Base-by-base conservation (phyloP, 2,888 invertebrate species). In the Phaedon cochleariae region DNA sequence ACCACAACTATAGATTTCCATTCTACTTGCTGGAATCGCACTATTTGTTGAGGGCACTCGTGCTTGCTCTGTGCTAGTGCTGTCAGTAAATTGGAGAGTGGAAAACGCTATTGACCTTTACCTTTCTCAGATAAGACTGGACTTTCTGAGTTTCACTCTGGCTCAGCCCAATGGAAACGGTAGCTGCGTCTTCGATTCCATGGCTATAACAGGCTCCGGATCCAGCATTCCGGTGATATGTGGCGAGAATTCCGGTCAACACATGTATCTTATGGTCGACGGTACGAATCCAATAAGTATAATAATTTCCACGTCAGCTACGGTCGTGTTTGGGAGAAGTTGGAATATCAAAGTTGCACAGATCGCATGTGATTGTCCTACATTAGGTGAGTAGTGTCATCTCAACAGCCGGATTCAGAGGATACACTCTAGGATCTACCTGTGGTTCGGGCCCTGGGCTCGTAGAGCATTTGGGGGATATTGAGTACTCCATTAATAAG, bases 221-320 rank as follows among this genome's bases (percentile, higher is more conserved):
- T 89, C 90, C 0, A 81, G 85, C 5, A 88, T 92, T 3, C 92
- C 92, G 0, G 90, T 92, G 0, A 87, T 95, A 65, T 95, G 95
- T 79, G 95, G 95, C 0, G 92, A 92, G 79, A 92, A 93, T 81
- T 88, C 90, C 0, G 93, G 93, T 0, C 92, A 94, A 80, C 92
- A 92, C 74, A 86, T 93, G 22, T 93, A 91, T 76, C 87, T 93
- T 0, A 90, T 92, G 78, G 93, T 94, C 76, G 89, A 90, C 74
- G 89, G 88, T 0, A 87, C 88, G 20, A 85, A 85, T 18, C 87
- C 92, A 0, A 91, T 94, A 41, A 89, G 87, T 2, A 87, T 94
- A 51, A 86, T 89, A 0, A 84, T 94, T 15, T 87, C 89, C 10
- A 90, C 92, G 0, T 89, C 89, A 0, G 76, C 85, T 0, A 82